Evolutionary conservation across 2,797 vertebrate species (phyloP), one percentile per base, ranked within the genome.

Genomic region (Crax fasciolata): DNA sequence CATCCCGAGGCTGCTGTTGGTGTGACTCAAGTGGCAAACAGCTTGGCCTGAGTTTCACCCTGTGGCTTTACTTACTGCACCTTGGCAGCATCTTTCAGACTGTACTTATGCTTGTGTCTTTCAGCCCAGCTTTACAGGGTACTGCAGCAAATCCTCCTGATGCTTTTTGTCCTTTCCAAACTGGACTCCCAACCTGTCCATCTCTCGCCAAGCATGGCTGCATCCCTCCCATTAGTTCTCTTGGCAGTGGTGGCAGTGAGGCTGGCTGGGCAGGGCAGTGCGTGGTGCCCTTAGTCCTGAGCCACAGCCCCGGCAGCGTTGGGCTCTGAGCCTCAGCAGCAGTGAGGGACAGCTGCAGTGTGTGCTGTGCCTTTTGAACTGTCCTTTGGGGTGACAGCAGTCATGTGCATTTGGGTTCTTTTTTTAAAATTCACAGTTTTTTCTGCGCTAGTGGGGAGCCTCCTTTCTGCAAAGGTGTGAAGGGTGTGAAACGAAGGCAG

Each of bases 41-140:
- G 61, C 67, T 73, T 38, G 43, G 89, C 87, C 84, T 81, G 91
- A 94, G 16, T 87, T 80, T 92, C n/a, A 48, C n/a, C 62, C 63
- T 5, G 39, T 54, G 9, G 17, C 65, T 10, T 17, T 52, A 24
- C 71, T 30, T 28, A 71, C 82, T 89, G 63, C 70, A 41, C 27
- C 39, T 51, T 46, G n/a, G 7, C 28, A 21, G 15, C 41, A 32
- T 72, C 74, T 81, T 88, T 93, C 38, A 80, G 49, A 51, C 93
- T 76, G 96, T 20, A 54, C 6, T 65, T 58, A 65, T 68, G 74
- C 71, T 85, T 84, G 16, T 48, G n/a, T 49, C 62, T 79, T 93
- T 75, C 17, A 38, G 28, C 61, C 83, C 63, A 28, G 65, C 28
- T 0, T 59, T 63, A n/a, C 35, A 57, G 49, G 73, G 39, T 61